Evolutionary conservation across 2,888 invertebrate species (phyloP).

Genomic region (Trichogramma dendrolimi): DNA sequence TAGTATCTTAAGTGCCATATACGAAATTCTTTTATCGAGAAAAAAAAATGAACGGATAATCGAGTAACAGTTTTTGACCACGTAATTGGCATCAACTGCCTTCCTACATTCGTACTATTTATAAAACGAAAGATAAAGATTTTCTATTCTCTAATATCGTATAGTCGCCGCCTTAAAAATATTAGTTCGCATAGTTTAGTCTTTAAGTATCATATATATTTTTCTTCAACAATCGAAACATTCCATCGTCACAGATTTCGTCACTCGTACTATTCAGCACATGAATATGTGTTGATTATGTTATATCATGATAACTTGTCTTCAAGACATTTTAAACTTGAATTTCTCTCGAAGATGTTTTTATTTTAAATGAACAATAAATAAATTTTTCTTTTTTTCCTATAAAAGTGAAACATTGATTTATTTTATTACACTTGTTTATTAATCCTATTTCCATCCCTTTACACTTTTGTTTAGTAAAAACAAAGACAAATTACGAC

Average conservation of each 20-base stretch:
- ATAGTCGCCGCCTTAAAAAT: slow-evolving; percentile 20
- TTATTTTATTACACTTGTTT: slow-evolving; percentile 11
- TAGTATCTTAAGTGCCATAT: slow-evolving; percentile 30
- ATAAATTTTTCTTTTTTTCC: slow-evolving; percentile 25
- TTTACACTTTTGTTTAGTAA: too few species aligned
- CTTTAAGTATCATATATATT: slow-evolving; percentile 10
- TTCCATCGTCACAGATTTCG: too few species aligned
- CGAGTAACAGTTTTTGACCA: slow-evolving; percentile 8
- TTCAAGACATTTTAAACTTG: too few species aligned
- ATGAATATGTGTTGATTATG: too few species aligned
- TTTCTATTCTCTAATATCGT: slow-evolving; percentile 7
- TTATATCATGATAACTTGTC: too few species aligned
- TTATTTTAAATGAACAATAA: slow-evolving; percentile 21
- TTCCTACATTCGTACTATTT: slow-evolving; percentile 20
- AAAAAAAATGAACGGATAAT: slow-evolving; percentile 13
- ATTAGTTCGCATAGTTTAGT: slow-evolving; percentile 13
- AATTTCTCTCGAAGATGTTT: too few species aligned
- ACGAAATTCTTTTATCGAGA: not conserved
- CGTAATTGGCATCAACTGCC: slow-evolving; percentile 14
- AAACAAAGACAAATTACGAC: too few species aligned
- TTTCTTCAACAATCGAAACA: not conserved
- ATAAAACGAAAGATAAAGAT: slow-evolving; percentile 4
- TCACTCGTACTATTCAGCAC: too few species aligned
- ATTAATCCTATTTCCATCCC: not conserved
- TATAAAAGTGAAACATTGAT: not conserved